Evolutionary conservation across 2,888 invertebrate species (phyloP).

Genomic region (Elmis aenea): DNA sequence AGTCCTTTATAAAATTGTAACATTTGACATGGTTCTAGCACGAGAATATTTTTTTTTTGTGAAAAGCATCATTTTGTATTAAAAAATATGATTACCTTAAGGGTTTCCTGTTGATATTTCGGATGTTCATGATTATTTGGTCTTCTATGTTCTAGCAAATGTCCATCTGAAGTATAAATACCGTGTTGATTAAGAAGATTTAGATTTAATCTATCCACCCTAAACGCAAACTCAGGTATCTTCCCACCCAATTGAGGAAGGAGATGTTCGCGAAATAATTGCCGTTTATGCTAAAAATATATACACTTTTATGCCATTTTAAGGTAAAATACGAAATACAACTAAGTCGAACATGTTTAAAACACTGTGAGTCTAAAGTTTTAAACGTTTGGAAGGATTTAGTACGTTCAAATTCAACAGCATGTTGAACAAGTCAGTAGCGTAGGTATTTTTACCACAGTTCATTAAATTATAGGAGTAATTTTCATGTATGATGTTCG

Average conservation of each 20-base stretch:
- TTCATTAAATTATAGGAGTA: too few species aligned
- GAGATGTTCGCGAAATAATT: constrained; percentile 60
- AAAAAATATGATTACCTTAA: constrained; percentile 20
- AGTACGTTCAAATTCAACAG: background rate
- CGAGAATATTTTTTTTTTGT: constrained; percentile 1
- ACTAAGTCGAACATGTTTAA: background rate
- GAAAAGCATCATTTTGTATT: background rate
- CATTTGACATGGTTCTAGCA: too few species aligned
- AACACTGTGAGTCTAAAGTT: background rate
- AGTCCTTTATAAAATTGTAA: too few species aligned
- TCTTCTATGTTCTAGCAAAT: constrained; percentile 49
- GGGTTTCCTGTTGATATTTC: constrained; percentile 19
- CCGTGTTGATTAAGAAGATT: constrained; percentile 60
- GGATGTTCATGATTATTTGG: constrained; percentile 17
- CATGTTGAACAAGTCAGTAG: constrained; percentile 1
- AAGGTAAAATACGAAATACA: background rate
- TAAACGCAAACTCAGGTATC: constrained; percentile 60
- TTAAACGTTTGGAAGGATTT: background rate
- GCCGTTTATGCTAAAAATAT: constrained; percentile 52
- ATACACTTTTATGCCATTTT: background rate
- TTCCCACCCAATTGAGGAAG: constrained; percentile 58
- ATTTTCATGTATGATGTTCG: too few species aligned
- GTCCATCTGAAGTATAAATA: constrained; percentile 56
- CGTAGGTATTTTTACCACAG: too few species aligned
- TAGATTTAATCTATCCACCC: constrained; percentile 54